phyloP scores from a whole-genome alignment of 2,888 invertebrate species.

The Hanleya hanleyi region DNA sequence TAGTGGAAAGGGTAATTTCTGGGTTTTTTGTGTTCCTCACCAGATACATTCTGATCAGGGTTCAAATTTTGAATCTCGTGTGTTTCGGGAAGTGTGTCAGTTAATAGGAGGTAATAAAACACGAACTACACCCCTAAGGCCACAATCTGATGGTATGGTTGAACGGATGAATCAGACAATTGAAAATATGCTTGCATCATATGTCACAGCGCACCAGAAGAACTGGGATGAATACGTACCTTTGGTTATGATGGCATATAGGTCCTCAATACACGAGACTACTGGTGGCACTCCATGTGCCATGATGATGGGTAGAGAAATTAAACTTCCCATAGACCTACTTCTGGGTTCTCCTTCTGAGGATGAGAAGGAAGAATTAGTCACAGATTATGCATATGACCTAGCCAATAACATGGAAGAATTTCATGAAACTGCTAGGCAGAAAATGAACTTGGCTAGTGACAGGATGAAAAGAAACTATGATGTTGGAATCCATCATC shows the following conservation, averaged over 20 bases:
- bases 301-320: constrained; percentile 33
- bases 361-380: too few relatives aligned
- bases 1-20: constrained; percentile 33
- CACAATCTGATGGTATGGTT: constrained; percentile 20
- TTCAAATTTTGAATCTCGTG: constrained; percentile 29
- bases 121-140: constrained; percentile 28
- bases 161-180: constrained; percentile 31
- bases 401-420: neutral
- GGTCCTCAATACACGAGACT: constrained; percentile 32
- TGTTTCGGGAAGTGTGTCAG: constrained; percentile 34
- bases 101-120: constrained; percentile 37
- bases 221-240: constrained; percentile 29
- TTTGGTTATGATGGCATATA: constrained; percentile 36
- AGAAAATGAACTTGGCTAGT: constrained; percentile 12
- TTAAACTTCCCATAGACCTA: neutral
- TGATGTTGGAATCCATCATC: constrained; percentile 5
- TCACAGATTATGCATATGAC: constrained; percentile 13
- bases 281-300: constrained; percentile 28
- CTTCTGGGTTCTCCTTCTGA: neutral
- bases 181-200: constrained; percentile 29
- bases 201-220: constrained; percentile 20
- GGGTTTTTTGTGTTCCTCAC: constrained; percentile 31
- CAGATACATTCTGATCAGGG: constrained; percentile 36
- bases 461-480: constrained; percentile 14
- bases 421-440: too few relatives aligned